Evolutionary conservation across 2,888 invertebrate genomes (phyloP).

Genomic region (Hoplodrina blanda): DNA sequence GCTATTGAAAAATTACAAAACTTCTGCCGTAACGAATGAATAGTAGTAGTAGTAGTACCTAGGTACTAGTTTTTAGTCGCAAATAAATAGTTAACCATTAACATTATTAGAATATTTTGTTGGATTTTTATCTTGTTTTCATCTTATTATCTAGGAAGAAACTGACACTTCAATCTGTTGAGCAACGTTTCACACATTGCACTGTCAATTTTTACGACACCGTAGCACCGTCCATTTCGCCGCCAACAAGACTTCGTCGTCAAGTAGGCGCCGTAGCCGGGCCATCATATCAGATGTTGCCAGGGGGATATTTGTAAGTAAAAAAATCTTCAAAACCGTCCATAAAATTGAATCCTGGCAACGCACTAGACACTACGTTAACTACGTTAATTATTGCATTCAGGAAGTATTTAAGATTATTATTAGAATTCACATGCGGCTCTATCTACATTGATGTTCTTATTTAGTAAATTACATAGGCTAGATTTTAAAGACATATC

Average conservation of each 20-base stretch:
- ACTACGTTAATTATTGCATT: slow-evolving; percentile 50
- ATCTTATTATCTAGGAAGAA: too few species aligned
- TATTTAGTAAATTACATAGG: slow-evolving; percentile 39
- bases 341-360: slow-evolving; percentile 19
- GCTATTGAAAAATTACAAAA: not conserved
- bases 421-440: slow-evolving; percentile 33
- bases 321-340: not conserved
- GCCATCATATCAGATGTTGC: slow-evolving; percentile 22
- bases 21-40: not conserved
- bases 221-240: too few species aligned
- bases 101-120: too few species aligned
- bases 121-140: too few species aligned
- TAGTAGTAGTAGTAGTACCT: too few species aligned
- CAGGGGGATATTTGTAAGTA: slow-evolving; percentile 1
- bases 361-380: slow-evolving; percentile 31
- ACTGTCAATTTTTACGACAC: too few species aligned
- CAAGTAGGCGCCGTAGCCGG: not conserved
- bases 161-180: too few species aligned
- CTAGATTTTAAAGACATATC: slow-evolving; percentile 37
- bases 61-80: too few species aligned
- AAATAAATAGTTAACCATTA: too few species aligned
- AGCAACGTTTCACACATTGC: too few species aligned
- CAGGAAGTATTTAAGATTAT: slow-evolving; percentile 25
- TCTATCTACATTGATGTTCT: slow-evolving; percentile 45
- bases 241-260: too few species aligned